phyloP scores from a whole-genome alignment of 2,888 invertebrate genomes.

The Dasypolia templi region DNA sequence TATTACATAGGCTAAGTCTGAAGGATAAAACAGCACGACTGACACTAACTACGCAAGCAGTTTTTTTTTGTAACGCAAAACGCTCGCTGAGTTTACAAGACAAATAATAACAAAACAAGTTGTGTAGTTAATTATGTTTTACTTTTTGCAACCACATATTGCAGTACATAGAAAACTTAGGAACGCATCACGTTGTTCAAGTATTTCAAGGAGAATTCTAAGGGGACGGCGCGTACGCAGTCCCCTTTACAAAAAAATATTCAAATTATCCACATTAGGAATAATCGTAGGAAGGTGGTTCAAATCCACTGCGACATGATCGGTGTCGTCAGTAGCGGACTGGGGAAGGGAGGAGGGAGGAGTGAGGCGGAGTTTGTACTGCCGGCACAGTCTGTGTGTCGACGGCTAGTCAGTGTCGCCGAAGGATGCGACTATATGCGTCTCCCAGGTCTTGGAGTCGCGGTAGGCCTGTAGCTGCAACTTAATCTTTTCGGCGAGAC shows the following conservation, averaged over 20 bases:
- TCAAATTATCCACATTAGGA: conserved; percentile 10
- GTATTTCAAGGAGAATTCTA: not conserved
- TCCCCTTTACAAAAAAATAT: conserved; percentile 29
- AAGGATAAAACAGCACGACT: too few relatives aligned
- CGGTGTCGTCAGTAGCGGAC: not conserved
- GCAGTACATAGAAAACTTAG: not conserved
- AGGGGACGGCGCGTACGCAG: conserved; percentile 29
- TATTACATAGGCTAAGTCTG: too few relatives aligned
- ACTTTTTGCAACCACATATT: not conserved
- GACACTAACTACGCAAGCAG: not conserved
- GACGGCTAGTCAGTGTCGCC: not conserved
- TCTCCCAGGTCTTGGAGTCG: conserved; percentile 10
- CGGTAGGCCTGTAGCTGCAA: not conserved
- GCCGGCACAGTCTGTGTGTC: not conserved
- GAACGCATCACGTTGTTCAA: not conserved
- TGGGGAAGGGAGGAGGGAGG: too few relatives aligned
- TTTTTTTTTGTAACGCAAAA: not conserved
- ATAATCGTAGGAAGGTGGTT: conserved; percentile 4
- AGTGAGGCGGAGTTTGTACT: not conserved
- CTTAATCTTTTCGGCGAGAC: conserved; percentile 2
- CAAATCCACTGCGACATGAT: not conserved
- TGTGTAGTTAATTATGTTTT: not conserved
- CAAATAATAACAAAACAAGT: not conserved
- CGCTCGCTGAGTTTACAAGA: not conserved
- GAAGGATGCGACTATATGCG: not conserved